Base-by-base conservation (phyloP, 1,140 invertebrate species). In the Lepeophtheirus salmonis region DNA sequence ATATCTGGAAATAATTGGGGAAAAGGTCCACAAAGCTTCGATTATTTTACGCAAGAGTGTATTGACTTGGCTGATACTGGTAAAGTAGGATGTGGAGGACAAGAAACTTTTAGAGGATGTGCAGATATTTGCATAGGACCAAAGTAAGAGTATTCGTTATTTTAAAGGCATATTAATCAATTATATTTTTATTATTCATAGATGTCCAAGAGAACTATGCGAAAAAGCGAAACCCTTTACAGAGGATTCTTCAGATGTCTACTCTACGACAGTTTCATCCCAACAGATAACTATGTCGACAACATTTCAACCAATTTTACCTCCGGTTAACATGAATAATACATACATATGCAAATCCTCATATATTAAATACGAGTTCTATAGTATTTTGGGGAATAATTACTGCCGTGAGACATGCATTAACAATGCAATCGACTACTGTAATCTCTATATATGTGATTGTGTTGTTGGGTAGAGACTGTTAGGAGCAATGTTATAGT, bases 71-170 rank as follows among this genome's bases (percentile, higher is more conserved):
- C 18, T 21, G 20, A 25, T 20, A n/a, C 22, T 3, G 57, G 57
- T 1, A 59, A 59, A 23, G 2, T 50, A 21, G 57, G 57, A 14
- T 59, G 57, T 48, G 57, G 57, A 50, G n/a, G n/a, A 22, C 57
- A 59, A 22, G 57, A 59, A 59, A 59, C 57, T 2, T 59, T 59
- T 41, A 24, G 57, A 50, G 57, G 57, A 2, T 59, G 57, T 18
- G 2, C 57, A 20, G 57, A 59, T 50, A 50, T 59, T 20, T 59
- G 57, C 18, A 59, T 59, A 2, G 57, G 57, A 50, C 18, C 26
- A 3, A 22, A 22, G 52, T 54, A 54, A 20, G 52, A 2, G 2
- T 50, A 10, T 50, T n/a, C 2, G 2, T 50, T 3, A 50, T 18
- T 3, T 3, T 3, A 50, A 12, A 10, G 3, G 20, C 2, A 50